phyloP scores from a whole-genome alignment of 2,113 vertebrate species.

The Narcine bancroftii region DNA sequence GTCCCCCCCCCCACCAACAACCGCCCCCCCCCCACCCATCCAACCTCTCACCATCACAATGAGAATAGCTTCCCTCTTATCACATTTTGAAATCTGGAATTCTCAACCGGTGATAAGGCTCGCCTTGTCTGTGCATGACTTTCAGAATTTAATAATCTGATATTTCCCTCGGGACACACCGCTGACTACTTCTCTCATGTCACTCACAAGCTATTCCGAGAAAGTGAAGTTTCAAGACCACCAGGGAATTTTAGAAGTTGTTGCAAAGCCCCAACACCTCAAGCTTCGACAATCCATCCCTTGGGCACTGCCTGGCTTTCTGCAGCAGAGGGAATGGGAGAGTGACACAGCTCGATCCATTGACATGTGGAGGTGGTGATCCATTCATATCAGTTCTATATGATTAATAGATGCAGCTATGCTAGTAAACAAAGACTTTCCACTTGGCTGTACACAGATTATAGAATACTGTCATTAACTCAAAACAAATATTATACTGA shows the following conservation, averaged over 20 bases:
- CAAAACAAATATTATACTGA: not conserved
- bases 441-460: slow-evolving; percentile 4
- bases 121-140: not conserved
- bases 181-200: slow-evolving; percentile 7
- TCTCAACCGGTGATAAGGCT: not conserved
- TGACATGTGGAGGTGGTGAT: slow-evolving; percentile 5
- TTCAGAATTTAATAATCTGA: not conserved
- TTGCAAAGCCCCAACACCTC: not conserved
- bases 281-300: slow-evolving; percentile 8
- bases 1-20: too few relatives aligned
- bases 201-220: slow-evolving; percentile 20
- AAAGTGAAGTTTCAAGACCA: slow-evolving; percentile 30
- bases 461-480: slow-evolving; percentile 3
- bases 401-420: slow-evolving; percentile 20
- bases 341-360: slow-evolving; percentile 15
- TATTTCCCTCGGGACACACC: not conserved
- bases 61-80: not conserved
- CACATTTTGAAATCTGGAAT: not conserved
- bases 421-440: slow-evolving; percentile 29
- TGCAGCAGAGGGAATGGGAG: not conserved
- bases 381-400: slow-evolving; percentile 24
- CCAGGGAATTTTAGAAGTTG: slow-evolving; percentile 7
- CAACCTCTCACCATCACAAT: not conserved
- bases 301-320: not conserved
- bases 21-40: too few relatives aligned